Evolutionary conservation across 2,797 vertebrate species (phyloP), one percentile per base, ranked within the genome.

Genomic region (Chanos chanos): DNA sequence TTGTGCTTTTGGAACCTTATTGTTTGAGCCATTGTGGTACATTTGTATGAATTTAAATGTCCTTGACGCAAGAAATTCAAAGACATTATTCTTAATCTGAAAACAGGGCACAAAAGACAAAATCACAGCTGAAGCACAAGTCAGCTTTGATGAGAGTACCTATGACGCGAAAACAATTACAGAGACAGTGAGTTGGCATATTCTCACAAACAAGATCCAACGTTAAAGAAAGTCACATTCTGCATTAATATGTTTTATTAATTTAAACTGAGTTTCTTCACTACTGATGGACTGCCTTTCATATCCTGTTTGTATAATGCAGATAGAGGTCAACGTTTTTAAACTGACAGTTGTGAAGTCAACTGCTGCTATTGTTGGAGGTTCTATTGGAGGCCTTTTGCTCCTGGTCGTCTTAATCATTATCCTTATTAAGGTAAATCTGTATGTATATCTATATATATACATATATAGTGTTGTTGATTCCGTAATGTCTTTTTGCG

Each of bases 401-500:
- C 51, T 89, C 56, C 74, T 92, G 66, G 24, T 66, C 0, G 2
- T 87, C 25, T 79, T 93, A 41, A 39, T 86, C 40, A 19, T 79
- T 27, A 19, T 89, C 48, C 83, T 91, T 4, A 55, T 85, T 66
- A 85, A 91, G 83, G 90, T 91, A 66, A 62, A 34, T 16, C 28
- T 13, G 27, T 44, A 6, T 21, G 15, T 43, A 43, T 36, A 5
- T 59, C 4, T 37, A 4, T 27, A 19, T 19, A n/a, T n/a, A n/a
- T n/a, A n/a, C n/a, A n/a, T n/a, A n/a, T n/a, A n/a, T n/a, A n/a
- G n/a, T n/a, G n/a, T n/a, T n/a, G n/a, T n/a, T n/a, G n/a, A 44
- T n/a, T 7, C 22, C 22, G 4, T 7, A 7, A 7, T 18, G 13
- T 10, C 33, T 43, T 7, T 25, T n/a, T n/a, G n/a, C n/a, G n/a